Percentiles rank a stretch among this genome's conserved stretches.
Conservation (phyloP, 2,113 vertebrate genomes). For the Peromyscus californicus region DNA sequence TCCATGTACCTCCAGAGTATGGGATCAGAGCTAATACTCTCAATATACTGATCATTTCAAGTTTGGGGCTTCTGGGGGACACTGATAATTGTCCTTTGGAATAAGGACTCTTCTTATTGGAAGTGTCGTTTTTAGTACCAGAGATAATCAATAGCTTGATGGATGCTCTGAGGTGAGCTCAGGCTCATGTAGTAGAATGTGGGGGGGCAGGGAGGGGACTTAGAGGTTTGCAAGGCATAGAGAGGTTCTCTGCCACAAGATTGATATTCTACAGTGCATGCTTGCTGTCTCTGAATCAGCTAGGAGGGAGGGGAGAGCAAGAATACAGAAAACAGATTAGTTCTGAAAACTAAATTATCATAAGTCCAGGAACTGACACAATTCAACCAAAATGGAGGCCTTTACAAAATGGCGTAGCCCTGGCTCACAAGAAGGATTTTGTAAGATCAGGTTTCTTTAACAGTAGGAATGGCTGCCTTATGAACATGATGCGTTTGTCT, state of each 20-base stretch:
- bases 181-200: not conserved
- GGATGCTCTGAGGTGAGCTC: not conserved
- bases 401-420: not conserved
- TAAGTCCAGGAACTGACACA: not conserved
- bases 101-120: not conserved
- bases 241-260: not conserved
- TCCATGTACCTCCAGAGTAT: not conserved
- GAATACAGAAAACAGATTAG: not conserved
- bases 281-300: not conserved
- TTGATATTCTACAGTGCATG: too few relatives aligned
- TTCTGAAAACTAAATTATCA: not conserved
- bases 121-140: not conserved
- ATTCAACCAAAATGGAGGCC: not conserved
- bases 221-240: not conserved
- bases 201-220: too few relatives aligned
- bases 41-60: not conserved
- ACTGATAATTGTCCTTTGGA: not conserved
- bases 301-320: too few relatives aligned
- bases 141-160: not conserved
- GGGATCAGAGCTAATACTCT: not conserved
- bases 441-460: constrained; percentile 18
- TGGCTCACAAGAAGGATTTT: not conserved
- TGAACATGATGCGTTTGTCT: not conserved
- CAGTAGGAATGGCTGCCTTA: not conserved
- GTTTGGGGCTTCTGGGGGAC: too few relatives aligned